phyloP scores from a whole-genome alignment of 2,888 invertebrate genomes.

The Stegophylla sp. region DNA sequence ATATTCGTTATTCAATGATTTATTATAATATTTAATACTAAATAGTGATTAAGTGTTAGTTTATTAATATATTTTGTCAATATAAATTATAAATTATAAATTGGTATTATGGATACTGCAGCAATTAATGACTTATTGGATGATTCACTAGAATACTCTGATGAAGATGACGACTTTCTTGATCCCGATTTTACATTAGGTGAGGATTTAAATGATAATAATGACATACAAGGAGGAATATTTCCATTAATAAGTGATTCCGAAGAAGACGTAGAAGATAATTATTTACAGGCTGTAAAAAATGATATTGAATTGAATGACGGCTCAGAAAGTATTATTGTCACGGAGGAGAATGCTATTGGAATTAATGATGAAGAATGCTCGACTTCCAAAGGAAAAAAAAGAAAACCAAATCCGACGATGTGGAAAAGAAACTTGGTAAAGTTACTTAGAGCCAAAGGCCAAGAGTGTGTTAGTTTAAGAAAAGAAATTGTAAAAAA shows the following conservation, averaged over 20 bases:
- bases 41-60: no score
- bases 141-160: no score
- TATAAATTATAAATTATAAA: no score
- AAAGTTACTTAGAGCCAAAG: not conserved
- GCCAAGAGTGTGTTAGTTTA: not conserved
- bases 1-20: not conserved
- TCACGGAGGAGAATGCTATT: not conserved
- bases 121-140: no score
- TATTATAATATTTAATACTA: no score
- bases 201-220: no score
- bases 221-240: no score
- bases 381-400: conserved; percentile 4
- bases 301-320: not conserved
- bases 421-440: not conserved
- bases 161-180: not conserved
- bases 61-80: no score
- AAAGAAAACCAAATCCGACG: not conserved
- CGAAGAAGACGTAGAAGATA: not conserved
- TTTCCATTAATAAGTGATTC: not conserved
- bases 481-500: not conserved
- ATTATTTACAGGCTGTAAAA: not conserved
- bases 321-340: not conserved
- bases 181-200: not conserved
- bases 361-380: not conserved
- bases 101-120: no score